phyloP scores from a whole-genome alignment of 2,888 invertebrate genomes.

The Cataglyphis rosenhaueri region DNA sequence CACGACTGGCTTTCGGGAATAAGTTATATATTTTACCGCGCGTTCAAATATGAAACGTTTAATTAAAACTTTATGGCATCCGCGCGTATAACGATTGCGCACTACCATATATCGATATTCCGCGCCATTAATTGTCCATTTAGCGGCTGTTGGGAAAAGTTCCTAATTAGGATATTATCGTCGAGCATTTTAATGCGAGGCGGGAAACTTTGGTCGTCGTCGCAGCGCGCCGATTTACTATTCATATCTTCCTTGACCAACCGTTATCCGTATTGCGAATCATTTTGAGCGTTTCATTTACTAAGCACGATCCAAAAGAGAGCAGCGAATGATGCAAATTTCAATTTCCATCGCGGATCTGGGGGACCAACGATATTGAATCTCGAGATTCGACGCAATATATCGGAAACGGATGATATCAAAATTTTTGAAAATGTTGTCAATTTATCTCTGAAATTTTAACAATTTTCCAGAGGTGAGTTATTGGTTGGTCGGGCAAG shows the following conservation, averaged over 20 bases:
- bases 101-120: conserved; percentile 31
- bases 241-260: conserved; percentile 35
- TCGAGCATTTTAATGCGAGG: conserved; percentile 36
- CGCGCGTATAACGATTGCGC: conserved; percentile 28
- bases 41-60: conserved; percentile 52
- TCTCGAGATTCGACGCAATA: conserved; percentile 48
- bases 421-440: conserved; percentile 48
- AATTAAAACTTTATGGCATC: conserved; percentile 48
- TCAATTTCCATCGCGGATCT: conserved; percentile 65
- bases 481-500: conserved; percentile 89
- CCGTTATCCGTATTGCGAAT: conserved; percentile 21
- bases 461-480: conserved; percentile 87
- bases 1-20: conserved; percentile 28
- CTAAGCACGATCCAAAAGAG: conserved; percentile 44
- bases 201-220: conserved; percentile 24
- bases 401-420: conserved; percentile 50
- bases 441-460: neutral
- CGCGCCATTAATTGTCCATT: conserved; percentile 45
- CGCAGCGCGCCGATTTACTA: conserved; percentile 22
- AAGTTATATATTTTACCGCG: conserved; percentile 26
- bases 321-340: conserved; percentile 56
- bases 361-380: conserved; percentile 61
- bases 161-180: conserved; percentile 49
- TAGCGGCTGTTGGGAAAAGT: conserved; percentile 37
- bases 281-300: conserved; percentile 44